phyloP scores from a whole-genome alignment of 2,797 vertebrate genomes.

The Distichodus sexfasciatus region DNA sequence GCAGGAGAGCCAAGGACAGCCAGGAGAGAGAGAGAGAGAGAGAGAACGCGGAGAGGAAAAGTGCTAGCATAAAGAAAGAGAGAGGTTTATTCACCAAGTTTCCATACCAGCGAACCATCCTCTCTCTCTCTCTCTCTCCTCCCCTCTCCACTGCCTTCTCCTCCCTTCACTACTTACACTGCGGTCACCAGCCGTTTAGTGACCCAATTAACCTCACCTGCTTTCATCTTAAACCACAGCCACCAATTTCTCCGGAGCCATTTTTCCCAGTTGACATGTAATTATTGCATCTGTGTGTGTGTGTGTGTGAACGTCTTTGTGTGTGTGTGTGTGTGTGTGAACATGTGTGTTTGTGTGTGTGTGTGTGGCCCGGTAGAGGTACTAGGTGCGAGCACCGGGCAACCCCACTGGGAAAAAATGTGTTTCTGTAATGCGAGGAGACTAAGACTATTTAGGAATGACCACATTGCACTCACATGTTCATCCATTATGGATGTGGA shows the following conservation, averaged over 20 bases:
- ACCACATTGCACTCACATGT: conserved; percentile 49
- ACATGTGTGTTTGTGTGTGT: background rate
- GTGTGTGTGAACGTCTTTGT: conserved; percentile 33
- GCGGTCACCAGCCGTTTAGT: conserved; percentile 32
- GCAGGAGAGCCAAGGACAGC: too few relatives aligned
- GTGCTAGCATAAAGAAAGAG: too few relatives aligned
- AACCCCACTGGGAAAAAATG: conserved; percentile 45
- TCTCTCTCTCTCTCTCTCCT: background rate
- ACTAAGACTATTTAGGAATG: conserved; percentile 51
- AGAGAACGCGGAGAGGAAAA: too few relatives aligned
- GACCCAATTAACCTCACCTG: conserved; percentile 34
- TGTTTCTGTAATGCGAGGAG: conserved; percentile 44
- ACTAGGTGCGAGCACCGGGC: conserved; percentile 54
- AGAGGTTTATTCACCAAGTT: too few relatives aligned
- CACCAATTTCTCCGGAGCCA: conserved; percentile 12
- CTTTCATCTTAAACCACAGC: conserved; percentile 24
- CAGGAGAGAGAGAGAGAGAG: too few relatives aligned
- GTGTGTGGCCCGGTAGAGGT: conserved; percentile 44
- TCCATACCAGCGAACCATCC: too few relatives aligned
- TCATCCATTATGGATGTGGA: conserved; percentile 64
- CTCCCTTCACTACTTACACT: too few relatives aligned
- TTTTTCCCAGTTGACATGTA: conserved; percentile 42
- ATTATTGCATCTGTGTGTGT: conserved; percentile 10
- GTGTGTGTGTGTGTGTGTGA: conserved; percentile 30
- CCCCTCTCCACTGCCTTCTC: background rate